These are phyloP conservation scores for Brienomyrus brachyistius DNA, from an alignment of 2,113 vertebrate genomes.

Conservation along the genomic window DNA sequence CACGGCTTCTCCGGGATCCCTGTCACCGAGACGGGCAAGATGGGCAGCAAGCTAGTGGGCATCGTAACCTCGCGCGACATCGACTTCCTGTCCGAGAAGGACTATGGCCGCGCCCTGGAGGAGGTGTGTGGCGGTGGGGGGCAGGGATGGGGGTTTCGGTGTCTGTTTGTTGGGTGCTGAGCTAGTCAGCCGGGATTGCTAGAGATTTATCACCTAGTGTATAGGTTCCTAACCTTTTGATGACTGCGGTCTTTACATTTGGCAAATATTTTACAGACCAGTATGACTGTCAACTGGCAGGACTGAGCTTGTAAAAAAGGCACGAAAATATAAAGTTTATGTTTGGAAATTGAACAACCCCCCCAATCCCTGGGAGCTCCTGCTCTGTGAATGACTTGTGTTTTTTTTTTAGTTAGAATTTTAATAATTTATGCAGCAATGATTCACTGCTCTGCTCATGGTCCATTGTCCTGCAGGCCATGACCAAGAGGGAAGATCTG, in stretches of 20 bases:
- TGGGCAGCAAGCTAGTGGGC: constrained; percentile 83
- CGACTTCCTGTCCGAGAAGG: constrained; percentile 79
- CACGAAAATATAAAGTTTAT: background rate
- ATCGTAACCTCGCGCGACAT: constrained; percentile 85
- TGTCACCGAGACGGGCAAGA: constrained; percentile 78
- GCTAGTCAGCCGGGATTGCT: background rate
- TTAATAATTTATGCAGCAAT: background rate
- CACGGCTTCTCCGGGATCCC: constrained; percentile 91
- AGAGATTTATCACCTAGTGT: background rate
- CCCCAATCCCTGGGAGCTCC: background rate
- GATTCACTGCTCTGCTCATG: background rate
- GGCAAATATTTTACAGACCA: background rate
- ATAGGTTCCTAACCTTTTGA: background rate
- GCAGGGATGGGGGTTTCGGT: too few species aligned
- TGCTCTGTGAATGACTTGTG: background rate
- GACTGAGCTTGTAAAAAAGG: background rate
- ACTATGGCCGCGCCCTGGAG: constrained; percentile 64
- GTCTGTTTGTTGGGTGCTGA: background rate
- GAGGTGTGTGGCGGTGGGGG: constrained; percentile 51
- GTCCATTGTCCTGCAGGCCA: constrained; percentile 57
- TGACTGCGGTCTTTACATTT: background rate
- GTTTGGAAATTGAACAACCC: background rate
- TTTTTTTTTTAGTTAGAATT: background rate
- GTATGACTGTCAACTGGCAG: background rate
- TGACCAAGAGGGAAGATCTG: constrained; percentile 80